Evolutionary conservation across 2,113 vertebrate species (phyloP), one percentile per base, ranked within the genome.

Genomic region (Perca schrenkii): DNA sequence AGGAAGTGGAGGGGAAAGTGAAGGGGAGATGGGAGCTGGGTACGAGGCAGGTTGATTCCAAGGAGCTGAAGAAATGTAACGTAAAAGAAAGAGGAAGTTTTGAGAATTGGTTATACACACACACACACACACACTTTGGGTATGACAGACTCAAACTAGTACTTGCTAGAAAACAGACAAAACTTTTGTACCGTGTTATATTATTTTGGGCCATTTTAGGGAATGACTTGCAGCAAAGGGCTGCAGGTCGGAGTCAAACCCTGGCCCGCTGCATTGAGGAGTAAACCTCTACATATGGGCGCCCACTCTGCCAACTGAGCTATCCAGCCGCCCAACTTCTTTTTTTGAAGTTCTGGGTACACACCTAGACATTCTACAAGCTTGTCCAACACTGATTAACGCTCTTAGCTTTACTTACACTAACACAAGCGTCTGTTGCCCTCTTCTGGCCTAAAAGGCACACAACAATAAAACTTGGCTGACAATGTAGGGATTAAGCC

Each of bases 1-100:
- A 68, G 52, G 4, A 73, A 82, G 64, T 60, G 67, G 70, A 34
- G 31, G 31, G 19, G 52, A 25, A 65, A 50, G 31, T 62, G 46
- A 62, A 21, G 53, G 16, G 28, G 56, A 53, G 28, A 6, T 21
- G 47, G 68, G 14, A 65, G 40, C 11, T 15, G 34, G 11, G 22
- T 34, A 50, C 40, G 36, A 16, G 43, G 31, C 17, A 3, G 50
- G 43, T 21, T 49, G 8, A 68, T 21, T 15, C 3, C 4, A 1
- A 43, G 22, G 16, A 54, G 47, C 17, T 36, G 40, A 10, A 61
- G 40, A 21, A 58, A 40, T 40, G 8, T 10, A 40, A 40, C 10
- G 40, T 40, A 2, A 40, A 10, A 54, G 13, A 22, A 54, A 16
- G 21, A 60, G 3, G 6, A 22, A 8, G 34, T 31, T 34, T 43